Evolutionary conservation across 2,888 invertebrate species (phyloP), one percentile per base, ranked within the genome.

Genomic region (Aphidoletes aphidimyza): DNA sequence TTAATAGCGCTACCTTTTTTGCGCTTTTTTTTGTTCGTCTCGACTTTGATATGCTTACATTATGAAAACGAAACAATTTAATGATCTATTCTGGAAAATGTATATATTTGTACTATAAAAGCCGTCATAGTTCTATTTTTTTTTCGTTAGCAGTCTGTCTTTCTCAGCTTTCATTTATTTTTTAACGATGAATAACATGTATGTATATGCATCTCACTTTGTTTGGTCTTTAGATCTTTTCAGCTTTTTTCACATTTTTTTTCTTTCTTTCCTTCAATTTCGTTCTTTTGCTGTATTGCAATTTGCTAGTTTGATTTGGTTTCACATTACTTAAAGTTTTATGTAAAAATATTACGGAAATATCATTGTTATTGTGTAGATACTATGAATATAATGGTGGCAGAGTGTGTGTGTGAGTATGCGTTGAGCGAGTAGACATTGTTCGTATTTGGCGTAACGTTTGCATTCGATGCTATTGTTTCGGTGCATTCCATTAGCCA

Each of bases 321-420:
- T 69, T 69, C 69, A 30, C 69, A 69, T 69, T 69, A 69, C 69
- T 69, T 54, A 69, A 69, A 69, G 30, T 69, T 69, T 69, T 69
- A 69, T 69, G 69, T 30, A 69, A 69, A 69, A 69, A 69, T 69
- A 69, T 69, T 69, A 69, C 69, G 69, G 69, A 69, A 69, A 69
- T 69, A 69, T 69, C 69, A 69, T 69, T 69, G 69, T 69, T 69
- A 69, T 69, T 69, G 69, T 69, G 69, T 19, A 69, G 69, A 69
- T 69, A 30, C 69, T 69, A 30, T 69, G 69, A 69, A 34, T 54
- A 34, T 69, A 0, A 9, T 34, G 14, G 34, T 26, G 2, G 11
- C 47, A 34, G 8, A 69, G 30, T 11, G 30, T 69, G 22, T 22
- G n/a, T n/a, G n/a, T 19, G 47, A 47, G 54, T 22, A 54, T 22